Base-by-base conservation (phyloP, 2,113 vertebrate genomes). In the Phaethon lepturus region DNA sequence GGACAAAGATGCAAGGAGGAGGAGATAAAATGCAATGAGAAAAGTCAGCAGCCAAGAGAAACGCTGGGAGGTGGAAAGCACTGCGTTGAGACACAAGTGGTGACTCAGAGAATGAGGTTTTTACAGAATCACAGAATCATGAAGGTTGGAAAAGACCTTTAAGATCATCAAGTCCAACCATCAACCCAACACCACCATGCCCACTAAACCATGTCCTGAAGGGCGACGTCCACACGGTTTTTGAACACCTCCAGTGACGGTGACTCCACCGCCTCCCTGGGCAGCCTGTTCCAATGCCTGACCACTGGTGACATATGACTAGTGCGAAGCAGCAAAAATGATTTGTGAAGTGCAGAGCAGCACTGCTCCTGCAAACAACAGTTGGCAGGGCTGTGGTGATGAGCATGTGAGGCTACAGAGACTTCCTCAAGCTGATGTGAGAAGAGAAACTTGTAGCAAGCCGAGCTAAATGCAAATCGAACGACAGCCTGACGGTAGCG, bases 401-500 rank as follows among this genome's bases (percentile, higher is more conserved):
- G 55, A 38, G 33, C 19, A 1, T 2, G 11, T 24, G 50, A 31
- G 33, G 10, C n/a, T 47, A 17, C 71, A 12, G 52, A 49, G 25
- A 4, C 14, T 31, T n/a, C 68, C 29, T 69, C 80, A 29, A 3
- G 38, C 62, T n/a, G 4, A 18, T 5, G 16, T 3, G 60, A 81
- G 50, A 40, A 55, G n/a, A 53, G 66, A 28, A 66, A 13, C 24
- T 53, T 38, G 23, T 40, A 73, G 80, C 29, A 56, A 55, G 72
- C 29, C 25, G 59, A 60, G 58, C 26, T 11, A 12, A 63, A 35
- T 6, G n/a, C 31, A 69, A 59, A 55, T 8, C 0, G 0, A 72
- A 47, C 0, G 7, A 8, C 4, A 8, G 23, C 0, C 0, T 14
- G 20, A 50, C 6, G 64, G 79, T 26, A 17, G 29, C 17, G 19